Conservation (phyloP, 2,113 vertebrate species). For the Girardinichthys multiradiatus region DNA sequence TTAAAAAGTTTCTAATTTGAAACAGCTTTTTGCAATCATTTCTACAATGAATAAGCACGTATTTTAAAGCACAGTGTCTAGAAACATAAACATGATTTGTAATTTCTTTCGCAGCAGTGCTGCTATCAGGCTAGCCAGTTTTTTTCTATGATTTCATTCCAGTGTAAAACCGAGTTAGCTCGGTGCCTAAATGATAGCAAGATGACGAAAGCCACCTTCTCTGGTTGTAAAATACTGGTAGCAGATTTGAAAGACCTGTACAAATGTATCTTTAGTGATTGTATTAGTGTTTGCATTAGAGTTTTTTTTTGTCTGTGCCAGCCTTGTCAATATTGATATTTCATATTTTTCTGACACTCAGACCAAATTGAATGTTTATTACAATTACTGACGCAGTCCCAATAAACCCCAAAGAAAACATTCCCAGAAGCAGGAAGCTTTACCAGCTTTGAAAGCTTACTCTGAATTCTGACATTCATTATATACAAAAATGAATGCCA, state of each 20-base stretch:
- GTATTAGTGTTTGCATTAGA: constrained; percentile 49
- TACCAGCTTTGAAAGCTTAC: not conserved
- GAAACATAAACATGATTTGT: constrained; percentile 25
- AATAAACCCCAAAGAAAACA: not conserved
- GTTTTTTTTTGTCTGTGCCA: constrained; percentile 43
- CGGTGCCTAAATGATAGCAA: constrained; percentile 23
- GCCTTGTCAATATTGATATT: constrained; percentile 39
- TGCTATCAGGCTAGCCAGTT: constrained; percentile 27
- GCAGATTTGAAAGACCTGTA: constrained; percentile 13
- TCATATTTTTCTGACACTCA: constrained; percentile 13
- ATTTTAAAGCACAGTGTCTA: constrained; percentile 51
- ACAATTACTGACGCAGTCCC: constrained; percentile 9
- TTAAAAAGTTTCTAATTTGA: not conserved
- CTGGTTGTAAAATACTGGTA: constrained; percentile 21
- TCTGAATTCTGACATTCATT: not conserved
- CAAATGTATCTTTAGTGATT: constrained; percentile 28
- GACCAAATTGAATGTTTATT: constrained; percentile 63
- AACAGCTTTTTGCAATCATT: constrained; percentile 36
- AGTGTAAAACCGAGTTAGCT: constrained; percentile 16
- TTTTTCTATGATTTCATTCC: constrained; percentile 9
- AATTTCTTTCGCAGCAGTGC: constrained; percentile 24
- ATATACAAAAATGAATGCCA: no score
- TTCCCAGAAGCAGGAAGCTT: not conserved
- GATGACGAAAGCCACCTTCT: constrained; percentile 23
- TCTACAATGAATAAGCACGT: constrained; percentile 15